A percentile compares a stretch with the other conserved stretches of the same genome.
Evolutionary conservation across 2,113 vertebrate genomes (phyloP).

Genomic region (Platichthys stellatus): DNA sequence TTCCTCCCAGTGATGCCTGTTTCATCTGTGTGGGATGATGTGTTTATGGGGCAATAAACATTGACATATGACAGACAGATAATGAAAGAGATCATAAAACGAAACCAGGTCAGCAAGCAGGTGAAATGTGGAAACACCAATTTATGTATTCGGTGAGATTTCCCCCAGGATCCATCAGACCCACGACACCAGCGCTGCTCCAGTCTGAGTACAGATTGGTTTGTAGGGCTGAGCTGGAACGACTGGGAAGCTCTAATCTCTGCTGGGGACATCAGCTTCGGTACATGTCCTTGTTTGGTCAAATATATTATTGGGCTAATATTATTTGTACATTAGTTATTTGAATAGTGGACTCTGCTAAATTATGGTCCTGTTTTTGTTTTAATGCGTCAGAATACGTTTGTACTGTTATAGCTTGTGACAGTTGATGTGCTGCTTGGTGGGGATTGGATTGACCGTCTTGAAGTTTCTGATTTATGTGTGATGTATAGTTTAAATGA

Average conservation of each 20-base stretch:
- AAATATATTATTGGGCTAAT: too few relatives aligned
- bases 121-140: constrained; percentile 66
- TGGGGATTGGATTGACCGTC: too few relatives aligned
- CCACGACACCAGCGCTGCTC: constrained; percentile 40
- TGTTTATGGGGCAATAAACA: constrained; percentile 63
- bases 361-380: too few relatives aligned
- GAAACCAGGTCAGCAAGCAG: constrained; percentile 62
- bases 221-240: not conserved
- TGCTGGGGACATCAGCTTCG: not conserved
- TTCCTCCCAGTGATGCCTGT: not conserved
- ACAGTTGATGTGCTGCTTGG: too few relatives aligned
- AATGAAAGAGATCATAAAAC: constrained; percentile 72
- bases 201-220: constrained; percentile 64
- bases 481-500: too few relatives aligned
- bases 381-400: too few relatives aligned
- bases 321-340: too few relatives aligned
- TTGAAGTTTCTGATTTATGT: too few relatives aligned
- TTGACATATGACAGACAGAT: constrained; percentile 67
- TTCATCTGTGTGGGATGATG: constrained; percentile 35
- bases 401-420: too few relatives aligned
- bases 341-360: too few relatives aligned
- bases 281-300: too few relatives aligned
- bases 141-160: constrained; percentile 64
- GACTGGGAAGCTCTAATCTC: not conserved
- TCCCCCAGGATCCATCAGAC: constrained; percentile 67